Evolutionary conservation across 2,888 invertebrate species (phyloP).

Genomic region (Smittia sp.): DNA sequence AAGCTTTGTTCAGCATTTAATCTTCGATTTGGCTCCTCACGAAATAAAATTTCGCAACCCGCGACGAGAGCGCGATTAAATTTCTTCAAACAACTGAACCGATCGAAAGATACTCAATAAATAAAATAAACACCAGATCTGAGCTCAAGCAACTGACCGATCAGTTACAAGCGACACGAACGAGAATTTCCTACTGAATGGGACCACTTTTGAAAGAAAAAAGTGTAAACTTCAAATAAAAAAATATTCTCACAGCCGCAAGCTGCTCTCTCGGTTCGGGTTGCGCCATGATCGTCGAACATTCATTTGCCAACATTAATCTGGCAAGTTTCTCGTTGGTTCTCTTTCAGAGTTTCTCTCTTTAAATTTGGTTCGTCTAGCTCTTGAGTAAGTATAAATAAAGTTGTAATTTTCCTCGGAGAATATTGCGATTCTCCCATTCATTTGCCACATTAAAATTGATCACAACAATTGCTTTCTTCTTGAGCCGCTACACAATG

Average conservation of each 20-base stretch:
- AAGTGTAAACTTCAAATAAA: background rate
- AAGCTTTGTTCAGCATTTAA: background rate
- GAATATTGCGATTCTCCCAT: background rate
- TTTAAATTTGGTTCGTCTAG: too few relatives aligned
- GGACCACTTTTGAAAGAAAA: background rate
- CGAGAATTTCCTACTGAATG: slow-evolving; percentile 8
- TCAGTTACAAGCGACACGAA: background rate
- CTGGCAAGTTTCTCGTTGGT: background rate
- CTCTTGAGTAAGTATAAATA: background rate
- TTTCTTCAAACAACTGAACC: background rate
- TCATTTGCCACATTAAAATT: background rate
- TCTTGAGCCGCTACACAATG: background rate
- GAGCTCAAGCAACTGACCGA: background rate
- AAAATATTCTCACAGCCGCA: background rate
- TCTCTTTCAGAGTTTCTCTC: background rate
- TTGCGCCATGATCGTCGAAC: background rate
- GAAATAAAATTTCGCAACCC: background rate
- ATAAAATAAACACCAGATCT: background rate
- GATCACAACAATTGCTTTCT: background rate
- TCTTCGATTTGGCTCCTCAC: background rate
- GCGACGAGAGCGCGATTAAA: background rate
- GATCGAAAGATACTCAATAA: background rate
- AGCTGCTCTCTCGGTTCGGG: background rate
- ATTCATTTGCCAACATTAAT: background rate
- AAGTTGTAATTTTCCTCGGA: background rate